These are phyloP conservation scores for Paracentrotus lividus DNA, from an alignment of 53 echinoderm and acorn worm species.

Conservation along the genomic window DNA sequence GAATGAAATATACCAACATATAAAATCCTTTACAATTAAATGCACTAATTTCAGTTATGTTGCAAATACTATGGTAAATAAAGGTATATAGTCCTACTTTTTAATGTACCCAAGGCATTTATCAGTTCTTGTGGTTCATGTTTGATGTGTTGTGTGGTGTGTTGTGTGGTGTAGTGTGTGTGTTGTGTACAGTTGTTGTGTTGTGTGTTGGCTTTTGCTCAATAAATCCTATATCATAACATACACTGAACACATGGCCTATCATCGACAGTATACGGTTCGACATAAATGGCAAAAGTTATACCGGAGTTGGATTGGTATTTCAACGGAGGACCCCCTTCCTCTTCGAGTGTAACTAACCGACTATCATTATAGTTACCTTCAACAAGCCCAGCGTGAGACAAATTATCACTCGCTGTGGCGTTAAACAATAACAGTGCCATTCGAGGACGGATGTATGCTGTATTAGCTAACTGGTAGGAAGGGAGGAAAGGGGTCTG, in stretches of 20 bases:
- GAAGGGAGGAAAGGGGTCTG: background rate
- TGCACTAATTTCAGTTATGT: too few relatives aligned
- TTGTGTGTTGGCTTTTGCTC: too few relatives aligned
- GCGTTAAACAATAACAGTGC: slow-evolving; percentile 12
- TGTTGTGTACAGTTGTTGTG: too few relatives aligned
- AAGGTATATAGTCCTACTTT: too few relatives aligned
- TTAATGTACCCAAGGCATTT: too few relatives aligned
- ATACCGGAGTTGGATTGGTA: slow-evolving; percentile 22
- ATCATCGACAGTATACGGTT: background rate
- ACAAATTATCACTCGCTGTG: slow-evolving; percentile 34
- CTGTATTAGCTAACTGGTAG: background rate
- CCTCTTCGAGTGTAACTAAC: background rate
- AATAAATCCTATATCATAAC: too few relatives aligned
- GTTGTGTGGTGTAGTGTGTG: too few relatives aligned
- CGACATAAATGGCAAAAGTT: slow-evolving; percentile 47
- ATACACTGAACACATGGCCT: background rate
- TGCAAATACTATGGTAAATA: too few relatives aligned
- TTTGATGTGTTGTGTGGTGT: too few relatives aligned
- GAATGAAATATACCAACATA: too few relatives aligned
- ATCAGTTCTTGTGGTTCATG: too few relatives aligned
- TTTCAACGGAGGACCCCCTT: slow-evolving; percentile 45
- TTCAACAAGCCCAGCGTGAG: background rate
- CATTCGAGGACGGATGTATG: background rate
- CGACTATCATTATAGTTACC: background rate
- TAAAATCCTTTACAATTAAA: too few relatives aligned